Evolutionary conservation across 2,113 vertebrate genomes (phyloP), one percentile per base, ranked within the genome.

Genomic region (Protobothrops flavoviridis): DNA sequence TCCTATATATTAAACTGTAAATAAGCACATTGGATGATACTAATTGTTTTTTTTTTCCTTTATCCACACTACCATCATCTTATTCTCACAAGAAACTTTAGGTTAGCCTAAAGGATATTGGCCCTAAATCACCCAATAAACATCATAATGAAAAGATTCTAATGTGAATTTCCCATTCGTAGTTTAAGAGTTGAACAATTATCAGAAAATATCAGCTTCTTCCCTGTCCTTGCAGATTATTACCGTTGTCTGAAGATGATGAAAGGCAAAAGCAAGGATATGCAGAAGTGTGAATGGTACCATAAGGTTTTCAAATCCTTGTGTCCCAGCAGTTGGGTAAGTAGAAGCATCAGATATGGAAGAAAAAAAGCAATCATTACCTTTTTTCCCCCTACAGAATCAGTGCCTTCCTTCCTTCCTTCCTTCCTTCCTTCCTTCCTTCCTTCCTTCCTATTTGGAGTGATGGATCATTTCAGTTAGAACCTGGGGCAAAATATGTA

Each of bases 191-290:
- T 81, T 33, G 69, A 43, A 81, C 1, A 43, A 81, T 81, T 81
- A 81, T 81, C 23, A 53, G 7, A 53, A 7, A 55, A 17, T 85
- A 92, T 88, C 93, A 64, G 10, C 74, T 85, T 56, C 1, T 6
- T 69, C 12, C 69, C 93, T 48, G 94, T 95, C 88, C 92, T 95
- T 92, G 88, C 93, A 95, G 97, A 98, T 93, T 99, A 97, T 96
- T 98, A 97, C 94, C 98, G 98, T 95, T 99, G 98, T 97, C 98
- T 97, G 97, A 98, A 98, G 89, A 97, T 95, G 3, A 96, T 98
- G 96, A 86, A 43, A 57, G 96, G 95, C 61, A 97, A 97, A 96
- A 98, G 95, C 87, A 97, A 97, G 94, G 98, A 93, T 29, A 39
- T 94, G 4, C 15, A 96, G 43, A 97, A 97, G 5, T 98, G 98